Base-by-base conservation (phyloP, 1,140 invertebrate species). In the Nasonia vitripennis region DNA sequence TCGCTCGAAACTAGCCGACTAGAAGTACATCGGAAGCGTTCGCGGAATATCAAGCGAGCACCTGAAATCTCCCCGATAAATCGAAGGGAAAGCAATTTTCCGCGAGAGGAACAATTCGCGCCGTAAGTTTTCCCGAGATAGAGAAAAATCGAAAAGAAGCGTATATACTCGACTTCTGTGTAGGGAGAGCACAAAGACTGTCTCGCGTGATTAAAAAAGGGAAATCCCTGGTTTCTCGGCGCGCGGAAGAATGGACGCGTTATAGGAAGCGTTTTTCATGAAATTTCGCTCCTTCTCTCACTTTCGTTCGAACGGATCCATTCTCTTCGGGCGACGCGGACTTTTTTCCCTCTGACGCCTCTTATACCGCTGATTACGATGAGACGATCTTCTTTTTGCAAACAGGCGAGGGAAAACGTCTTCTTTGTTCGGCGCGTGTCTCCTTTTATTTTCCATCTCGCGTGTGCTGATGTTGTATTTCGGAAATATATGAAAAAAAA, bases 331-430 rank as follows among this genome's bases (percentile, higher is more conserved):
- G 14, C 45, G 17, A 14, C 4, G 5, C 2, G 3, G 34, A 0
- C 34, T 37, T 51, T 55, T 79, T 79, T 79, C n/a, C 41, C 55
- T 79, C 41, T 6, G 37, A 0, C 34, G 37, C 27, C 27, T 78
- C 41, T 74, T 82, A 37, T 55, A 74, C 45, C 45, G n/a, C n/a
- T 74, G 80, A 82, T 82, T 82, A 82, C 80, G 45, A 45, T 14
- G n/a, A 45, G 41, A 71, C 27, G 27, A 27, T 27, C 27, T 27
- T 27, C 27, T 27, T 27, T 27, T 27, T 27, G 27, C 27, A 27
- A 27, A 27, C 27, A 27, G 27, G 27, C 1, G 4, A 5, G 12
- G 14, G 17, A 6, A 62, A 62, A 51, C 48, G 14, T 51, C 55
- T 62, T 62, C 20, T 80, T 37, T 68, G 9, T 80, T 27, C 48